These are phyloP conservation scores for Leucoptera coffeella DNA, from an alignment of 2,888 invertebrate species.

Conservation along the genomic window DNA sequence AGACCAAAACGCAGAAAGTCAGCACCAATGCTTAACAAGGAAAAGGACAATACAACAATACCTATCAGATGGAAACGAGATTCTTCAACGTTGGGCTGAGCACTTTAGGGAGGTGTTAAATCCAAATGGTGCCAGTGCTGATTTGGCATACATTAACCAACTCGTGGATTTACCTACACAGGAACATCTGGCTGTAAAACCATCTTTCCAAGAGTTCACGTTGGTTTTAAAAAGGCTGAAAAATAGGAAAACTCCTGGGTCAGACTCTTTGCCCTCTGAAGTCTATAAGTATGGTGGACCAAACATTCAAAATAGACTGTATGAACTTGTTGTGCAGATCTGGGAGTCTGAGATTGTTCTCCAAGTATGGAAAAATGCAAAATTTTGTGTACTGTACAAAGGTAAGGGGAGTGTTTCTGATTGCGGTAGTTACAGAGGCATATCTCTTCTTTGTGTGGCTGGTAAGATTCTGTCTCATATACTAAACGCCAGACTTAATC, in stretches of 20 bases:
- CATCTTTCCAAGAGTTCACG: background rate
- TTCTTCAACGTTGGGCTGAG: background rate
- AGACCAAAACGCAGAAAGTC: background rate
- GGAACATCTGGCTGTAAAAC: background rate
- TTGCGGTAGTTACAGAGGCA: constrained; percentile 1
- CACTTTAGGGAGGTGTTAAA: background rate
- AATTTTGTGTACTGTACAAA: background rate
- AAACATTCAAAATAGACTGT: background rate
- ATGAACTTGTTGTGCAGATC: background rate
- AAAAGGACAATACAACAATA: too few relatives aligned
- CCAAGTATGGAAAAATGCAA: background rate
- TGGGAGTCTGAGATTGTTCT: background rate
- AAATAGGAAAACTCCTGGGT: background rate
- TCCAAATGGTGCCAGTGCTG: background rate
- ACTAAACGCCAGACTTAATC: background rate
- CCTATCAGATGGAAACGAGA: too few relatives aligned
- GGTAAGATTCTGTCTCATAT: background rate
- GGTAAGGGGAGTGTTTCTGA: background rate
- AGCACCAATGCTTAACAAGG: background rate
- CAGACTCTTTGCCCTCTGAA: background rate
- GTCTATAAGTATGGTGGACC: background rate
- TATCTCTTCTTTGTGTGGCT: background rate
- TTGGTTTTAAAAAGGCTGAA: background rate
- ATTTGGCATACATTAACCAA: background rate
- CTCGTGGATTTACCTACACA: background rate